Percentiles rank a stretch among this genome's conserved stretches.
Conservation (phyloP, 2,113 vertebrate genomes). For the Columba livia region DNA sequence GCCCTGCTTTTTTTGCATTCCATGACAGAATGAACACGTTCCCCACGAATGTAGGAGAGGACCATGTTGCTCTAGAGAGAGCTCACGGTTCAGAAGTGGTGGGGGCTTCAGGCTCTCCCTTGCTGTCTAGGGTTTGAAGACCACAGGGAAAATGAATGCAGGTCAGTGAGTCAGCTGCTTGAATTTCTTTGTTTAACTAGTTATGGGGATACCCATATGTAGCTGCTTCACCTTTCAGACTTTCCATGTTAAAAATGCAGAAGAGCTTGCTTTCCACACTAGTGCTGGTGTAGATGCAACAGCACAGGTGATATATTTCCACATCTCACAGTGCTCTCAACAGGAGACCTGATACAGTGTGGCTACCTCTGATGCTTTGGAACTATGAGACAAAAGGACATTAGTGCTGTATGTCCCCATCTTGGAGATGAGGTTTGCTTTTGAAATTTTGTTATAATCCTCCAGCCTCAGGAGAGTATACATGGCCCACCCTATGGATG, state of each 20-base stretch:
- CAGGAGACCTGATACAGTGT: rapidly evolving
- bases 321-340: background rate
- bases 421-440: background rate
- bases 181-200: background rate
- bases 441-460: background rate
- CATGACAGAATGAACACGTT: rapidly evolving
- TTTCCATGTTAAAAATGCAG: background rate
- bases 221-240: background rate
- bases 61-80: rapidly evolving
- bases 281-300: background rate
- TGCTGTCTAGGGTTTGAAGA: background rate
- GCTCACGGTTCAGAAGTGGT: background rate
- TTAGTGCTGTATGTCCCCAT: rapidly evolving
- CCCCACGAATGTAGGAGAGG: background rate
- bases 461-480: background rate
- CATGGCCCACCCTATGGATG: background rate
- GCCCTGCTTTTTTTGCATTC: background rate
- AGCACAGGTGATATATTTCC: background rate
- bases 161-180: background rate
- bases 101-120: background rate
- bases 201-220: background rate
- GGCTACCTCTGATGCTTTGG: rapidly evolving
- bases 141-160: background rate
- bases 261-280: background rate
- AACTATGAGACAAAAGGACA: background rate